These are phyloP conservation scores for Muntiacus muntjak DNA, from an alignment of 2,113 vertebrate genomes.

Conservation along the genomic window DNA sequence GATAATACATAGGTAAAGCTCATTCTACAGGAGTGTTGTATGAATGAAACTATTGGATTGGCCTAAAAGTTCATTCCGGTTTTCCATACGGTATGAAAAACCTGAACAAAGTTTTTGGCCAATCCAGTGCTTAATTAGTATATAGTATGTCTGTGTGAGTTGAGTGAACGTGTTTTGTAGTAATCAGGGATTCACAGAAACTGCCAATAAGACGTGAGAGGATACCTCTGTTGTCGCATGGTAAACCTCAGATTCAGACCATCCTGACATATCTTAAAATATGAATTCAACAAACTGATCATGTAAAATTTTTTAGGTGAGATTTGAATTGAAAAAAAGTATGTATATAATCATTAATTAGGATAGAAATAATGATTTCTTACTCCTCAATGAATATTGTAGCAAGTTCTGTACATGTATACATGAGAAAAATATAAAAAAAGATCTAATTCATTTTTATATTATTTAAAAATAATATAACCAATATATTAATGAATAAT, in stretches of 20 bases:
- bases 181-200: not conserved
- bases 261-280: not conserved
- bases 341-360: not conserved
- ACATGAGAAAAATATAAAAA: not conserved
- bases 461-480: conserved; percentile 16
- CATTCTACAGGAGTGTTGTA: not conserved
- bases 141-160: not conserved
- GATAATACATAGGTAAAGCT: not conserved
- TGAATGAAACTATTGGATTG: not conserved
- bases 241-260: not conserved
- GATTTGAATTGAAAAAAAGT: not conserved
- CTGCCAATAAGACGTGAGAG: not conserved
- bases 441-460: not conserved
- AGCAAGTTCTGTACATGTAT: not conserved
- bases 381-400: not conserved
- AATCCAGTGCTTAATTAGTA: not conserved
- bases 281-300: not conserved
- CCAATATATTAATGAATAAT: not conserved
- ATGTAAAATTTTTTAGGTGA: not conserved
- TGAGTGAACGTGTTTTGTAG: not conserved
- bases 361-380: not conserved
- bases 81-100: not conserved
- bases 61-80: not conserved
- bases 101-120: not conserved
- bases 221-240: not conserved